Evolutionary conservation across 2,888 invertebrate species (phyloP).

Genomic region (Apomyelois bistriatella): DNA sequence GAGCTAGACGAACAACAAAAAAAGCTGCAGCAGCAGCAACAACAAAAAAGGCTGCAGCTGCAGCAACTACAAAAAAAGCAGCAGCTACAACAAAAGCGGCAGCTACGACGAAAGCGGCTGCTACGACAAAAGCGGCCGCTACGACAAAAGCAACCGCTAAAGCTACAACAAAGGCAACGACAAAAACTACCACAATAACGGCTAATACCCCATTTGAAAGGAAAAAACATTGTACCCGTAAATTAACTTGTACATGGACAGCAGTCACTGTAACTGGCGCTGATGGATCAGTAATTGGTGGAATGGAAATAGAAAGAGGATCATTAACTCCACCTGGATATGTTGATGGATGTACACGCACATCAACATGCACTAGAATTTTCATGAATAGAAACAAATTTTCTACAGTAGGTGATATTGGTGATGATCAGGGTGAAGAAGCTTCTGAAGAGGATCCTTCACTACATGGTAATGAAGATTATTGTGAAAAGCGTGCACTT

Average conservation of each 20-base stretch:
- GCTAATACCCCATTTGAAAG: conserved; percentile 50
- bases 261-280: conserved; percentile 37
- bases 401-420: conserved; percentile 24
- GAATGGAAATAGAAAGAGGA: conserved; percentile 31
- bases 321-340: conserved; percentile 63
- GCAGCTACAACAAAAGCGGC: neutral
- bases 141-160: neutral
- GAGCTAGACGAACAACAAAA: conserved; percentile 28
- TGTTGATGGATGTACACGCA: conserved; percentile 66
- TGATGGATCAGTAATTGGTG: conserved; percentile 34
- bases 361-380: conserved; percentile 67
- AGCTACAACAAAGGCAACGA: neutral
- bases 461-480: conserved; percentile 51
- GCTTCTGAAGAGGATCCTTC: conserved; percentile 13
- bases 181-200: conserved; percentile 34
- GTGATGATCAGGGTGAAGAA: conserved; percentile 16
- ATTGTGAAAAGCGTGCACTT: conserved; percentile 62
- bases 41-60: neutral
- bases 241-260: conserved; percentile 70
- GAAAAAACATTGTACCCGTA: conserved; percentile 59
- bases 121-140: neutral
- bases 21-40: neutral
- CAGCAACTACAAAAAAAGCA: neutral
- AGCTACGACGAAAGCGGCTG: neutral
- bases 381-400: conserved; percentile 59